These are phyloP conservation scores for Micromesistius poutassou DNA, from an alignment of 2,797 vertebrate species.

Conservation along the genomic window DNA sequence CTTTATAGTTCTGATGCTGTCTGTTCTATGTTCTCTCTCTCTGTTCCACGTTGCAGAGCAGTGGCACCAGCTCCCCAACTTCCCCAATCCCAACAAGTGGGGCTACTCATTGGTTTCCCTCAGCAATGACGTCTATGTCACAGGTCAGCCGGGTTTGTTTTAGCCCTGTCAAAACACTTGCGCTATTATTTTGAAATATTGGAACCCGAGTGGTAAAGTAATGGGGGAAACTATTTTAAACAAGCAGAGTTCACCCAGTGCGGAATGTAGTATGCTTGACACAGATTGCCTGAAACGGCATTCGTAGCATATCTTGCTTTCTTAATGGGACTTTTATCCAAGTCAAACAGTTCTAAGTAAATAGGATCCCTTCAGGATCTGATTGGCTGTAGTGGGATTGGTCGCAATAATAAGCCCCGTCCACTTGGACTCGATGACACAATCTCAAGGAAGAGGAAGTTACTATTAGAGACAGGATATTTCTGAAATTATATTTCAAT, in stretches of 20 bases:
- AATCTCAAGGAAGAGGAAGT: not conserved
- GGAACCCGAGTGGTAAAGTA: not conserved
- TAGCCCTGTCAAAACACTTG: slow-evolving; percentile 12
- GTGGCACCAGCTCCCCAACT: slow-evolving; percentile 90
- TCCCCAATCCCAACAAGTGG: slow-evolving; percentile 97
- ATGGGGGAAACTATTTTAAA: slow-evolving; percentile 1
- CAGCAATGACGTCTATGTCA: slow-evolving; percentile 91
- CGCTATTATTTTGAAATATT: not conserved
- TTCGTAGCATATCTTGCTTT: not conserved
- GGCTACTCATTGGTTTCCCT: slow-evolving; percentile 89
- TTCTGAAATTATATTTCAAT: not conserved
- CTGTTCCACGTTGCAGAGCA: slow-evolving; percentile 65
- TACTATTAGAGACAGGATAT: not conserved
- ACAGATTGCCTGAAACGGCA: slow-evolving; percentile 8
- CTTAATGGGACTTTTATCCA: not conserved
- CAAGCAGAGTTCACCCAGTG: slow-evolving; percentile 6
- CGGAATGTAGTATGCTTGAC: slow-evolving; percentile 32
- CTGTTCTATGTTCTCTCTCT: not conserved
- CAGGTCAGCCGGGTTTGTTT: slow-evolving; percentile 76
- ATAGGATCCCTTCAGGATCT: not conserved
- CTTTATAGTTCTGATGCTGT: too few species aligned
- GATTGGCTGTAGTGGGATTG: not conserved
- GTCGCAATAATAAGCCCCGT: not conserved
- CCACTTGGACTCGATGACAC: not conserved
- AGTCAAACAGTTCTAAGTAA: not conserved